Evolutionary conservation across 2,888 invertebrate species (phyloP).

Genomic region (Gisinianus flammeolus): DNA sequence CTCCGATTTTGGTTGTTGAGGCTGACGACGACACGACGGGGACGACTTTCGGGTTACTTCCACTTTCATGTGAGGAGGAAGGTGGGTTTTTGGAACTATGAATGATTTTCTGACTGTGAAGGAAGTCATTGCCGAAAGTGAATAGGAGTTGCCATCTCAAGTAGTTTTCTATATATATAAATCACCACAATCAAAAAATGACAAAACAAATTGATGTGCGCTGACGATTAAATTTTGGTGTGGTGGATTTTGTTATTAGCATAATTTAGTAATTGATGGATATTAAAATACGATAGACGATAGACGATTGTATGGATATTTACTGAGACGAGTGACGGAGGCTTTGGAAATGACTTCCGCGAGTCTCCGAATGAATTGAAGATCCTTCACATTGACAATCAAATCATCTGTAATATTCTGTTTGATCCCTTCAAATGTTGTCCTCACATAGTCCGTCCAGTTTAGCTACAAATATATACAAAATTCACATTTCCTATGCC

Average conservation of each 20-base stretch:
- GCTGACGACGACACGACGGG: too few relatives aligned
- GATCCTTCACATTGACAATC: constrained; percentile 51
- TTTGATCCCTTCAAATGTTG: constrained; percentile 45
- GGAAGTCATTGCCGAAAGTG: constrained; percentile 54
- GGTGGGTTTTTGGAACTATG: neutral
- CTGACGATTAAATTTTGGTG: neutral
- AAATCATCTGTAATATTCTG: constrained; percentile 45
- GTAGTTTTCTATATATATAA: constrained; percentile 52
- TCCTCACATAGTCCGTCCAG: constrained; percentile 53
- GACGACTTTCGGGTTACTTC: too few relatives aligned
- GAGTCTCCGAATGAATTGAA: constrained; percentile 50
- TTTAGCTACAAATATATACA: constrained; percentile 44
- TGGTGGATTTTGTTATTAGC: neutral
- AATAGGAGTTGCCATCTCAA: constrained; percentile 54
- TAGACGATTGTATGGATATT: neutral
- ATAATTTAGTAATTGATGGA: neutral
- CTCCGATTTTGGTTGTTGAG: neutral
- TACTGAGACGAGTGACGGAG: constrained; percentile 22
- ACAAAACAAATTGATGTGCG: neutral
- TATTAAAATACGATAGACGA: neutral
- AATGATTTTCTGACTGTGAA: neutral
- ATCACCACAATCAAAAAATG: too few relatives aligned
- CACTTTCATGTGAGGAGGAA: neutral
- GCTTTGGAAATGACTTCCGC: constrained; percentile 44
- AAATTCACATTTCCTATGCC: too few relatives aligned